These are phyloP conservation scores for Cyclargus thomasi DNA, from an alignment of 1,140 invertebrate species.

Conservation along the genomic window DNA sequence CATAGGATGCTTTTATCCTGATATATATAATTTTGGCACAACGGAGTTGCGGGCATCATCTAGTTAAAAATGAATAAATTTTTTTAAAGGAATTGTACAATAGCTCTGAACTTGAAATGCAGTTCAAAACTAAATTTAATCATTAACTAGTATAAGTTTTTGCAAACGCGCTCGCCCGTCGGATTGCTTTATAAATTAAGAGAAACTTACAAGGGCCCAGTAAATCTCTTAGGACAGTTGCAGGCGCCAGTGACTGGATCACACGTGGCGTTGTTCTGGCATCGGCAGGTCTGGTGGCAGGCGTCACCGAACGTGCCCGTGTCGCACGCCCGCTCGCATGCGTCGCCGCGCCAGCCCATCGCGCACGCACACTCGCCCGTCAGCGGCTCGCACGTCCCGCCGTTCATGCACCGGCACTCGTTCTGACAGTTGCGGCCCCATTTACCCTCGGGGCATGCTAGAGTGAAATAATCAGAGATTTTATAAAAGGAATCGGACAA, in stretches of 20 bases:
- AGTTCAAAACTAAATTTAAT: too few species aligned
- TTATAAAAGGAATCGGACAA: too few species aligned
- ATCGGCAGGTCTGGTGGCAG: slow-evolving; percentile 87
- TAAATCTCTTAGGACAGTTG: slow-evolving; percentile 82
- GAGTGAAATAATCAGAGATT: too few species aligned
- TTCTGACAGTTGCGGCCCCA: slow-evolving; percentile 86
- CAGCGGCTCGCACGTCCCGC: slow-evolving; percentile 86
- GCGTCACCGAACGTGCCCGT: slow-evolving; percentile 82
- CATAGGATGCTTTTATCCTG: too few species aligned
- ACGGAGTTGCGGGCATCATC: too few species aligned
- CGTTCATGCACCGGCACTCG: slow-evolving; percentile 92
- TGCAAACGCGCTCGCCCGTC: too few species aligned
- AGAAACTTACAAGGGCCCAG: slow-evolving; percentile 74
- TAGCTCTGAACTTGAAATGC: too few species aligned
- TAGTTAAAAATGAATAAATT: too few species aligned
- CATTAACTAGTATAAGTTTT: too few species aligned
- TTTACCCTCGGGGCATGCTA: slow-evolving; percentile 81
- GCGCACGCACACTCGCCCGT: slow-evolving; percentile 82
- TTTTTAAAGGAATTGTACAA: too few species aligned
- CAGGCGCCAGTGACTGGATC: slow-evolving; percentile 82
- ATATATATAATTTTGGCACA: too few species aligned
- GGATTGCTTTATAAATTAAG: not conserved
- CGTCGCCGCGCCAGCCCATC: slow-evolving; percentile 80
- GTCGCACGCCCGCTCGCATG: slow-evolving; percentile 82
- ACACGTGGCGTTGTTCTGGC: slow-evolving; percentile 89